Evolutionary conservation across 2,797 vertebrate species (phyloP).

Genomic region (Coranthus polyacanthus): DNA sequence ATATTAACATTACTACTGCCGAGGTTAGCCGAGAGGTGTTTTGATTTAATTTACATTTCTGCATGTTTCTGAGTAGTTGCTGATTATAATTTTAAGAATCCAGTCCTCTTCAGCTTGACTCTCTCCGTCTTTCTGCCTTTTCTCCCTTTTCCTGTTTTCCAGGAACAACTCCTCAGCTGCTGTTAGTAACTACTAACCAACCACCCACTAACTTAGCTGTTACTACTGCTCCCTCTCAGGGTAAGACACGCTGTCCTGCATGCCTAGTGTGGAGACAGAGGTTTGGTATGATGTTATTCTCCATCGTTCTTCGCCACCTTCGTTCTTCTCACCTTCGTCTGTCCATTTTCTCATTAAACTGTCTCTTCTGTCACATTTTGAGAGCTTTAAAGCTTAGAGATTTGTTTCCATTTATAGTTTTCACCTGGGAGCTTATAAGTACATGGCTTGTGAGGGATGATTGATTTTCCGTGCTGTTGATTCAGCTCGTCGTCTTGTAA

Average conservation of each 20-base stretch:
- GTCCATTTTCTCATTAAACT: not conserved
- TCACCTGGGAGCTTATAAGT: too few species aligned
- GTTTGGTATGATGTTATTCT: not conserved
- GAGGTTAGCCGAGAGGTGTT: too few species aligned
- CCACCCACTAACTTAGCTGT: conserved; percentile 49
- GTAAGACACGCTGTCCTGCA: conserved; percentile 46
- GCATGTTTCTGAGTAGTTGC: not conserved
- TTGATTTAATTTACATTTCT: too few species aligned
- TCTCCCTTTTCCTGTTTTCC: conserved; percentile 20
- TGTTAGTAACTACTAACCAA: conserved; percentile 46
- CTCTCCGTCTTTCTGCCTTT: not conserved
- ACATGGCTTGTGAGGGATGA: too few species aligned
- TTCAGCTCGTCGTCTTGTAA: too few species aligned
- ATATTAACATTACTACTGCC: too few species aligned
- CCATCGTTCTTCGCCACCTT: not conserved
- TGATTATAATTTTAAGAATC: not conserved
- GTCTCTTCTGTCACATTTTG: not conserved
- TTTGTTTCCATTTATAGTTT: too few species aligned
- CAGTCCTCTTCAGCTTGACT: not conserved
- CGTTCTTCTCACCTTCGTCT: not conserved
- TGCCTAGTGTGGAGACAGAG: not conserved
- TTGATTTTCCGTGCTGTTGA: too few species aligned
- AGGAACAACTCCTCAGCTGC: conserved; percentile 25
- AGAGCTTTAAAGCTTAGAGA: too few species aligned
- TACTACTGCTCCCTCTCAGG: conserved; percentile 27